Evolutionary conservation across 2,888 invertebrate species (phyloP).

Genomic region (Anodontia alba): DNA sequence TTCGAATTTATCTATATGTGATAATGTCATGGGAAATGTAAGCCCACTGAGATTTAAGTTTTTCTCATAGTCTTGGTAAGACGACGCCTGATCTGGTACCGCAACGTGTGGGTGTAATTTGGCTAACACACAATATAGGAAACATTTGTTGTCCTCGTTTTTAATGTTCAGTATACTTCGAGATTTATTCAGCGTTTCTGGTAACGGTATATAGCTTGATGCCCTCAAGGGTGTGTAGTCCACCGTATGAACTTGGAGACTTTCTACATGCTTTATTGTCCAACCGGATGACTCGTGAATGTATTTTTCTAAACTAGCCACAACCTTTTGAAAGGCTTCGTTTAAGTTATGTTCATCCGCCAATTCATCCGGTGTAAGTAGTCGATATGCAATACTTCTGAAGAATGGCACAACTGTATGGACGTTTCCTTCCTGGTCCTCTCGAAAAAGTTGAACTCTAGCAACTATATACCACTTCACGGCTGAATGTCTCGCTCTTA

Average conservation of each 20-base stretch:
- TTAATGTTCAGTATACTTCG: constrained; percentile 20
- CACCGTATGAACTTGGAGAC: background rate
- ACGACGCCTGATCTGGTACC: background rate
- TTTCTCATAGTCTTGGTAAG: background rate
- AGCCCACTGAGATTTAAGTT: constrained; percentile 1
- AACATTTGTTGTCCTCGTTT: constrained; percentile 27
- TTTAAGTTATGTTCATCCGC: background rate
- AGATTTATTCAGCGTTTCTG: background rate
- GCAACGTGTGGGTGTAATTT: background rate
- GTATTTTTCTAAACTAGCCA: background rate
- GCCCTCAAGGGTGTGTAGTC: constrained; percentile 17
- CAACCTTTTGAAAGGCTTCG: constrained; percentile 1
- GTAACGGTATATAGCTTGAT: constrained; percentile 16
- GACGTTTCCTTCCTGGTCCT: background rate
- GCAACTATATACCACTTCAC: background rate
- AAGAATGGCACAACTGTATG: background rate
- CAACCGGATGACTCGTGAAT: background rate
- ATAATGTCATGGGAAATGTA: constrained; percentile 11
- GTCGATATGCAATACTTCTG: background rate
- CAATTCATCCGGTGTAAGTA: background rate
- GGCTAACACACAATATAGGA: constrained; percentile 22
- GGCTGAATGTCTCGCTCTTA: background rate
- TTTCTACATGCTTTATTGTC: background rate
- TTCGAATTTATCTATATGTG: constrained; percentile 23
- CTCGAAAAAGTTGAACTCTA: background rate